These are phyloP conservation scores for Callyntrura sp. DNA, from an alignment of 2,888 invertebrate species.

Conservation along the genomic window DNA sequence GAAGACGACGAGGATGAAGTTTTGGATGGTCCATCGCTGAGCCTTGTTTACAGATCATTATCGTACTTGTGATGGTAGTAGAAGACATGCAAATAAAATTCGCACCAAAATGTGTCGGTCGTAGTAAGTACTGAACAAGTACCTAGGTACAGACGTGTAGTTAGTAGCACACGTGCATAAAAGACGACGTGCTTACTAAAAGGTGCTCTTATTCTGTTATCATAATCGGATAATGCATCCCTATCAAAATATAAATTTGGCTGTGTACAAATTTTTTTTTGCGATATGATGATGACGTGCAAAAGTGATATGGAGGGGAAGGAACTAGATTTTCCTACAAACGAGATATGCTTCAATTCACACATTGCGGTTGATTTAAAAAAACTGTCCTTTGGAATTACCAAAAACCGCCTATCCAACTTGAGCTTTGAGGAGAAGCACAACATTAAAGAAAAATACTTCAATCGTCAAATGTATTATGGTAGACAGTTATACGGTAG, in stretches of 20 bases:
- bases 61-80: slow-evolving; percentile 41
- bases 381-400: slow-evolving; percentile 62
- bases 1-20: not conserved
- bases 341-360: not conserved
- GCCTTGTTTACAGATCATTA: slow-evolving; percentile 57
- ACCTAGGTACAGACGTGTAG: slow-evolving; percentile 24
- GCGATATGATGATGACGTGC: slow-evolving; percentile 4
- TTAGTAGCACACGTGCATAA: too few species aligned
- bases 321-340: slow-evolving; percentile 50
- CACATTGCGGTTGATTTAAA: not conserved
- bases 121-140: slow-evolving; percentile 7
- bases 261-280: not conserved
- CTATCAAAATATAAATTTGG: too few species aligned
- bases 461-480: not conserved
- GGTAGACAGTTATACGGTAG: not conserved
- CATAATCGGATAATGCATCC: slow-evolving; percentile 19
- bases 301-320: slow-evolving; percentile 9
- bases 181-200: too few species aligned
- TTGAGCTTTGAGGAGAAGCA: not conserved
- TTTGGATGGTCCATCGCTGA: slow-evolving; percentile 3
- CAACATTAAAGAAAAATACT: not conserved
- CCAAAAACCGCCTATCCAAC: slow-evolving; percentile 16
- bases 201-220: too few species aligned
- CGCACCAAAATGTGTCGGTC: not conserved
- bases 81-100: slow-evolving; percentile 24